These are phyloP conservation scores for Dendroctonus ponderosae DNA, from an alignment of 1,140 invertebrate genomes.

Conservation along the genomic window DNA sequence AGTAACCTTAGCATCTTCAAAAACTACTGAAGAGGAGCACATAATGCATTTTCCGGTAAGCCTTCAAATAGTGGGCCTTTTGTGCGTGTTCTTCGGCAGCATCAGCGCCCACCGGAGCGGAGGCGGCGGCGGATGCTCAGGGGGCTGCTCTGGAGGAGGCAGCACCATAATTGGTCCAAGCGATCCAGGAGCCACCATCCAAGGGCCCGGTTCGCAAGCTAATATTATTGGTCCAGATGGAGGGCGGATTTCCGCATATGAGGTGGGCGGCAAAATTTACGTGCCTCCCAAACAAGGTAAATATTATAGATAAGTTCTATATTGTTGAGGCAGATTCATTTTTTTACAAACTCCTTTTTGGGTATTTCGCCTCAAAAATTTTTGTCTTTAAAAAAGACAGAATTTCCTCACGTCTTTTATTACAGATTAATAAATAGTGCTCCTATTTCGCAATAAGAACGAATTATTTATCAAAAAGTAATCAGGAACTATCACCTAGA, in stretches of 20 bases:
- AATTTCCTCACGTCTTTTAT: too few relatives aligned
- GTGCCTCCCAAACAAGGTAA: conserved; percentile 39
- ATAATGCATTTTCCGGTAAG: neutral
- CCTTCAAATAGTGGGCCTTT: neutral
- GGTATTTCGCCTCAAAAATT: too few relatives aligned
- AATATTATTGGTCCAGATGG: conserved; percentile 39
- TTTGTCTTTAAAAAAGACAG: too few relatives aligned
- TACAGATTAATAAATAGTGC: too few relatives aligned
- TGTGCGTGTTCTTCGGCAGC: neutral
- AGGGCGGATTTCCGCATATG: conserved; percentile 38
- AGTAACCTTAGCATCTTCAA: conserved; percentile 1
- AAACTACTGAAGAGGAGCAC: neutral
- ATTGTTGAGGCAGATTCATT: too few relatives aligned
- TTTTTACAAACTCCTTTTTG: too few relatives aligned
- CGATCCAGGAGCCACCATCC: conserved; percentile 38
- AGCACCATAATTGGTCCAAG: conserved; percentile 39
- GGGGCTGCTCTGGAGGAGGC: conserved; percentile 15
- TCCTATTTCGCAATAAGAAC: too few relatives aligned
- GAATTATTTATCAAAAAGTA: too few relatives aligned
- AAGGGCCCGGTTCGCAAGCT: conserved; percentile 37
- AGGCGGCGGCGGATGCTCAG: conserved; percentile 5
- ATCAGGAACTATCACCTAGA: too few relatives aligned
- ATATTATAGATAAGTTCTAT: too few relatives aligned
- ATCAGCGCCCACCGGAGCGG: too few relatives aligned
- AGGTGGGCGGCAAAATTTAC: conserved; percentile 37